Conservation (phyloP, 2,113 vertebrate genomes). For the Pelecanoides urinatrix region DNA sequence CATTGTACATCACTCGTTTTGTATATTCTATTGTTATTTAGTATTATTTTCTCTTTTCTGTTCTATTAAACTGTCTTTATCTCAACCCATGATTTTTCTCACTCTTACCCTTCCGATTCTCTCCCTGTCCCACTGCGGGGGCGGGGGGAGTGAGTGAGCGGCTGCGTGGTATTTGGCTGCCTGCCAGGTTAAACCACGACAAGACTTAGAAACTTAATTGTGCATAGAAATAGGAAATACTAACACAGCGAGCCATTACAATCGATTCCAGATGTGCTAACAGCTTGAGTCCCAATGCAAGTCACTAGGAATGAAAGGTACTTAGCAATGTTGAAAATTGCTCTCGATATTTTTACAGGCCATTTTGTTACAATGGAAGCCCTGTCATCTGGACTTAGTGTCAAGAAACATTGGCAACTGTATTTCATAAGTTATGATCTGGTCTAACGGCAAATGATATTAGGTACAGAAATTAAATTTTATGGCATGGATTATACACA, state of each 20-base stretch:
- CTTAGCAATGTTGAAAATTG: background rate
- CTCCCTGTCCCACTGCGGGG: no score
- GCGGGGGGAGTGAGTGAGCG: no score
- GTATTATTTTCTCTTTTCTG: no score
- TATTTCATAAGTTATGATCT: background rate
- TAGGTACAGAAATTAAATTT: background rate
- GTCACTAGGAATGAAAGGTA: background rate
- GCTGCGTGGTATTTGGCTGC: no score
- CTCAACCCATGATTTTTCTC: no score
- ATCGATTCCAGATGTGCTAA: background rate
- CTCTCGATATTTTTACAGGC: background rate
- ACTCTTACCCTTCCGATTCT: no score
- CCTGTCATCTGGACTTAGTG: background rate
- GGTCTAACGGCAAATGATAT: background rate
- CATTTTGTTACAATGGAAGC: background rate
- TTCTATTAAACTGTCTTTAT: no score
- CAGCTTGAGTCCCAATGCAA: background rate
- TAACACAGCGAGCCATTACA: background rate
- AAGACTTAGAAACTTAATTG: background rate
- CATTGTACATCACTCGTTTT: no score
- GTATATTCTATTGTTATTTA: no score
- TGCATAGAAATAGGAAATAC: background rate
- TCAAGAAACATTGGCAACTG: background rate
- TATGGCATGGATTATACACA: accelerated
- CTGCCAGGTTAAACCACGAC: no score